Evolutionary conservation across 2,797 vertebrate genomes (phyloP), one percentile per base, ranked within the genome.

Genomic region (Platalea minor): DNA sequence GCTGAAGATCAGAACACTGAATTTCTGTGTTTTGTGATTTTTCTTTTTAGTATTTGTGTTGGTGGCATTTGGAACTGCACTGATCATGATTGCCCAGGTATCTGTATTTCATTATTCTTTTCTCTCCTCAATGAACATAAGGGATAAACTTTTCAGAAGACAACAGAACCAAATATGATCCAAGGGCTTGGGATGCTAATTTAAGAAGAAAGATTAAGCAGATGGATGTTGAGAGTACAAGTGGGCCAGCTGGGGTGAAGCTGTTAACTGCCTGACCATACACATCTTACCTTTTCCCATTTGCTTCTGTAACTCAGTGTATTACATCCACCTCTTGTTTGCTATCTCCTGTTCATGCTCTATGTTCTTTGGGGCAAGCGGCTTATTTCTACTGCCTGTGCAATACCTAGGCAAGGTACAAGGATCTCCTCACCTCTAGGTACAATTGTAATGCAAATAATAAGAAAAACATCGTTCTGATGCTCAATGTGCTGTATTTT

Each of bases 31-130:
- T 91, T 95, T 93, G 46, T 84, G 68, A 76, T 94, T 95, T 89
- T 65, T 93, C 59, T 89, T 94, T 98, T 97, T 93, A 99, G 99
- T 88, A 93, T 99, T 92, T 99, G 99, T 97, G 96, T 97, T 96
- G 99, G 99, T 92, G 99, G 99, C 76, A 86, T 99, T 97, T 99
- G 99, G 99, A 99, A 99, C 97, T 99, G 99, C 97, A 99, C 99
- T 10, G 99, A 99, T 93, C 99, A 99, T 96, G 99, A 99, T 96
- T 99, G 99, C 95, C 98, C 99, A 98, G 99, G 96, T 97, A 96
- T 80, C 78, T 93, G 29, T 48, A 26, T 70, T 94, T 68, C 39
- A 53, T 54, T 76, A 33, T 37, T 78, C n/a, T 73, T 92, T 80
- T 67, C 23, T 60, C 19, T 82, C 17, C 48, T 86, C 31, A 24